These are phyloP conservation scores for Porites rus DNA, from an alignment of 92 coral and sea anemone genomes.

Conservation along the genomic window DNA sequence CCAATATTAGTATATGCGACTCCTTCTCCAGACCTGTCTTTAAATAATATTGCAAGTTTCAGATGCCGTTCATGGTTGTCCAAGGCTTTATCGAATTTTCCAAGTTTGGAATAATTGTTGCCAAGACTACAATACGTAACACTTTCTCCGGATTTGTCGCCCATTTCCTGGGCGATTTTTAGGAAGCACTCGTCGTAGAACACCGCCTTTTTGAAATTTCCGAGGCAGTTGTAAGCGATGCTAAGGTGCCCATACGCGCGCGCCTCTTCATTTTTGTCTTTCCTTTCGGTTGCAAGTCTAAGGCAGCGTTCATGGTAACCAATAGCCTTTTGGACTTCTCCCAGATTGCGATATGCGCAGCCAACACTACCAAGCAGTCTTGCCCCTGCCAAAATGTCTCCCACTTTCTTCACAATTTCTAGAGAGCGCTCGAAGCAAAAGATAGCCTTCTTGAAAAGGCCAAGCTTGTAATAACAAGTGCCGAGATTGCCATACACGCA, in stretches of 20 bases:
- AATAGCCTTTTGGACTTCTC: neutral
- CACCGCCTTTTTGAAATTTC: neutral
- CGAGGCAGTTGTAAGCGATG: neutral
- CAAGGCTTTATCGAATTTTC: neutral
- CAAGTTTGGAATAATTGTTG: neutral
- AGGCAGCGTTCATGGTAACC: neutral
- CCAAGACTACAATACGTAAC: neutral
- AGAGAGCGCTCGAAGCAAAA: constrained; percentile 29
- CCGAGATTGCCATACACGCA: constrained; percentile 50
- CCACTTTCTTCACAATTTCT: constrained; percentile 25
- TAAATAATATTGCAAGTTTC: no score
- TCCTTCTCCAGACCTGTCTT: neutral
- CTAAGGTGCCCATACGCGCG: constrained; percentile 7
- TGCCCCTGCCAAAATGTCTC: constrained; percentile 46
- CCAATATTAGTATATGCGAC: neutral
- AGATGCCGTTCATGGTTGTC: neutral
- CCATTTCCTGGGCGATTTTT: neutral
- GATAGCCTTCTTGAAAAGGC: constrained; percentile 35
- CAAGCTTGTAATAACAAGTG: constrained; percentile 19
- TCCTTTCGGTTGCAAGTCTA: neutral
- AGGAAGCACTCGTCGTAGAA: neutral
- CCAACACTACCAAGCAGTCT: constrained; percentile 2
- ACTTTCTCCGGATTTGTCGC: neutral
- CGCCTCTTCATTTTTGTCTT: neutral
- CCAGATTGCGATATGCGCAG: neutral